Evolutionary conservation across 2,113 vertebrate genomes (phyloP).

Genomic region (Tauraco erythrolophus): DNA sequence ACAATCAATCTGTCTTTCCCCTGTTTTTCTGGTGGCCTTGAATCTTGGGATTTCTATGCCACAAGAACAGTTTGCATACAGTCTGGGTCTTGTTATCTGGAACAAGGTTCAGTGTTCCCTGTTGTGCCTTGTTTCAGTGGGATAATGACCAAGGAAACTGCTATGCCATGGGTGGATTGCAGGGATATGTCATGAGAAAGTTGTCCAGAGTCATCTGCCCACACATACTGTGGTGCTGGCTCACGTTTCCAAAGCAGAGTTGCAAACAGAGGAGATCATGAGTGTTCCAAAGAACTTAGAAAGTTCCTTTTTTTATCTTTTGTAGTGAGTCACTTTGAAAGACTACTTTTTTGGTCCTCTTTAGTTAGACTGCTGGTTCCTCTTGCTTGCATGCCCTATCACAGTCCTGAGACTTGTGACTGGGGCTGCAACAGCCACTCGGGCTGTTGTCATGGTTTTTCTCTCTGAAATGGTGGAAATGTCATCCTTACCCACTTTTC

Average conservation of each 20-base stretch:
- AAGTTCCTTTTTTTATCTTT: slow-evolving; percentile 21
- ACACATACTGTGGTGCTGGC: slow-evolving; percentile 27
- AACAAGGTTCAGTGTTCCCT: neutral
- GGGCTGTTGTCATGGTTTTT: neutral
- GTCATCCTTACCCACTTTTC: neutral
- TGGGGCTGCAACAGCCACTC: neutral
- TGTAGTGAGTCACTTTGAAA: neutral
- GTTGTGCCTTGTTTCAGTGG: slow-evolving; percentile 11
- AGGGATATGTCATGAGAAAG: slow-evolving; percentile 32
- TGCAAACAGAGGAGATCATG: neutral
- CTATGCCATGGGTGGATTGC: slow-evolving; percentile 16
- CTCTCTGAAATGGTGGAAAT: neutral
- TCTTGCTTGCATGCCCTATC: neutral
- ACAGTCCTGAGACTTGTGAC: neutral
- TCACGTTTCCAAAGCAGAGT: slow-evolving; percentile 6
- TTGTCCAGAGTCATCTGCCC: neutral
- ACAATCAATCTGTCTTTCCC: neutral
- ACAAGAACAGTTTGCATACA: neutral
- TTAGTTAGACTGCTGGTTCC: neutral
- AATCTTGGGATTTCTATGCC: neutral
- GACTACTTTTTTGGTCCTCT: slow-evolving; percentile 16
- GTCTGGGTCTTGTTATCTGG: neutral
- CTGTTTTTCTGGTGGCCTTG: neutral
- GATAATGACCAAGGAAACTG: slow-evolving; percentile 20
- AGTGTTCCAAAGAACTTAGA: neutral